Conservation (phyloP, 1,140 invertebrate species). For the Goniozus legneri region DNA sequence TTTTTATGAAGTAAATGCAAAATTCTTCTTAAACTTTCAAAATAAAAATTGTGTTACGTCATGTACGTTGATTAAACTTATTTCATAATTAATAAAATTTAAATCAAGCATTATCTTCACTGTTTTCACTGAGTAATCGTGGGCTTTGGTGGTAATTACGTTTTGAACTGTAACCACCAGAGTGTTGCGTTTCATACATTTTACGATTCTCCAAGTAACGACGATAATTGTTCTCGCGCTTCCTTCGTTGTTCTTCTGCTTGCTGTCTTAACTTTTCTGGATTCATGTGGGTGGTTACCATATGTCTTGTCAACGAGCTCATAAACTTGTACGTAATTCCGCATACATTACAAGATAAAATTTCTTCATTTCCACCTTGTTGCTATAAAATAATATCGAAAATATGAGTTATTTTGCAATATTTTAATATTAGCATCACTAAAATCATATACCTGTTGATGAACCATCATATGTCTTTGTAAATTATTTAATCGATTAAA, state of each 20-base stretch:
- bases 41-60: too few species aligned
- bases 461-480: constrained; percentile 54
- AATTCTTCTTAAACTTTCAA: too few species aligned
- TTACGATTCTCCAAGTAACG: constrained; percentile 50
- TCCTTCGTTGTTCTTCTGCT: constrained; percentile 49
- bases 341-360: constrained; percentile 49
- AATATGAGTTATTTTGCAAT: constrained; percentile 1
- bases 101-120: too few species aligned
- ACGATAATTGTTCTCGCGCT: constrained; percentile 50
- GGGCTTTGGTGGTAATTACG: too few species aligned
- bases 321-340: constrained; percentile 55
- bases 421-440: constrained; percentile 14
- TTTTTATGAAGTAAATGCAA: too few species aligned
- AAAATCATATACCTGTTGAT: constrained; percentile 50
- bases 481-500: constrained; percentile 54
- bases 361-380: constrained; percentile 47
- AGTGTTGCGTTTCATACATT: constrained; percentile 47
- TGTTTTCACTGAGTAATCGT: too few species aligned
- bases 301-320: constrained; percentile 52
- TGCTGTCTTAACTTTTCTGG: constrained; percentile 49
- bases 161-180: constrained; percentile 25
- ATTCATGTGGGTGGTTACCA: constrained; percentile 53
- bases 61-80: too few species aligned
- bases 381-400: constrained; percentile 22
- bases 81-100: too few species aligned